Base-by-base conservation (phyloP, 2,888 invertebrate genomes). In the Schrankia costaestrigalis region DNA sequence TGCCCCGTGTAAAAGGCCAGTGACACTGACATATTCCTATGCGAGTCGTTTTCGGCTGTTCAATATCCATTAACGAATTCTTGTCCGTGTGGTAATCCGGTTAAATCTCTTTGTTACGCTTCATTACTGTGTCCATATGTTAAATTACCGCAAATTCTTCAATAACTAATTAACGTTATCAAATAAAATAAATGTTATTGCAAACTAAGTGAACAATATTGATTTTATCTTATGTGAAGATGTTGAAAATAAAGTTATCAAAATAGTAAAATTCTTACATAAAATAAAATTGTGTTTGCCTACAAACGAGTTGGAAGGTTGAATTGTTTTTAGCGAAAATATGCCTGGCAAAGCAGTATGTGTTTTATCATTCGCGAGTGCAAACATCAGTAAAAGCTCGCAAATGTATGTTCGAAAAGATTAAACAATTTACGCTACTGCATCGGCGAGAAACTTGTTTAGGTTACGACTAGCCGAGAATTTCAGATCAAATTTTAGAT, bases 331-430 rank as follows among this genome's bases (percentile, higher is more conserved):
- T 65, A 66, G 60, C 59, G 52, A 60, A 72, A 77, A 71, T 65
- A 70, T 56, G 59, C 66, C 66, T 65, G 63, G 63, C 55, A 51
- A 55, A 63, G 59, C 67, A 56, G 65, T 46, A 54, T 77, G 79
- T 65, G 64, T 67, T 78, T 59, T 78, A 80, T 79, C 79, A 78
- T 74, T 79, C 66, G 66, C 64, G 49, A 71, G 69, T 72, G 71
- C 68, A 73, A 76, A 77, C 68, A 71, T 59, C 61, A 67, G 66
- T 65, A 71, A 72, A 72, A 74, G 63, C 64, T 60, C 33, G 52
- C 56, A 45, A 65, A 63, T 61, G 56, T 50, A 51, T 59, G n/a
- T 59, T 52, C 48, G 50, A 58, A 62, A 68, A 71, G 60, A 70
- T 72, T 69, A 67, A 75, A 73, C 68, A 71, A 58, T 63, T 62